Conservation (phyloP, 2,113 vertebrate species). For the Zonotrichia leucophrys region DNA sequence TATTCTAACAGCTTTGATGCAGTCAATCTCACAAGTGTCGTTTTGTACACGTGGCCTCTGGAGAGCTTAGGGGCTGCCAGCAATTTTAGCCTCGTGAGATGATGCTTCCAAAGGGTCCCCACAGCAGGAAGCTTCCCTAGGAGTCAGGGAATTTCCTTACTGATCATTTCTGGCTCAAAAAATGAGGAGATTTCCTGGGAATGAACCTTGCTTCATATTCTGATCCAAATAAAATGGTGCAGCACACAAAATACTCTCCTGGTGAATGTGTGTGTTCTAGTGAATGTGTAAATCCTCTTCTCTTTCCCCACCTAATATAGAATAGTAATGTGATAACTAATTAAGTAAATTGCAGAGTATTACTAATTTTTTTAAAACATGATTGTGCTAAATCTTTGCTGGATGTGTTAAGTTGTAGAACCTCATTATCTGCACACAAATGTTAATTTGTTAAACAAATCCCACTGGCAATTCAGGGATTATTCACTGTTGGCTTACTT, state of each 20-base stretch:
- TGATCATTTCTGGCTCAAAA: background rate
- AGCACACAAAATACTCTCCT: background rate
- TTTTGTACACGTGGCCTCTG: background rate
- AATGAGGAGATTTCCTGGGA: background rate
- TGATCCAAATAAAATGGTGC: background rate
- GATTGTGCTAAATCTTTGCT: constrained; percentile 56
- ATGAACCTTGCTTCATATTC: background rate
- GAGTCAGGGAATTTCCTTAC: background rate
- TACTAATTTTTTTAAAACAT: constrained; percentile 50
- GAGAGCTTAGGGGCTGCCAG: background rate
- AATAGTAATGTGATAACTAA: constrained; percentile 47
- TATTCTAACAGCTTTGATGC: background rate
- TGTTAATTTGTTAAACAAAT: constrained; percentile 79
- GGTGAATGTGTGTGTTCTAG: background rate
- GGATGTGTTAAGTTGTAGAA: constrained; percentile 56
- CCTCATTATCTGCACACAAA: constrained; percentile 75
- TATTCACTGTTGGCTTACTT: constrained; percentile 76
- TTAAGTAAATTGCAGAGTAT: constrained; percentile 59
- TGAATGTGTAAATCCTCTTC: background rate
- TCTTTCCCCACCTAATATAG: background rate
- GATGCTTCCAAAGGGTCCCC: background rate
- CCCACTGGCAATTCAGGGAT: constrained; percentile 66
- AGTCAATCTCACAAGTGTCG: accelerated
- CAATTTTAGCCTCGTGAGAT: background rate
- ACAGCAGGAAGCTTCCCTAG: background rate